Conservation (phyloP, 2,888 invertebrate species). For the Endomychus coccineus region DNA sequence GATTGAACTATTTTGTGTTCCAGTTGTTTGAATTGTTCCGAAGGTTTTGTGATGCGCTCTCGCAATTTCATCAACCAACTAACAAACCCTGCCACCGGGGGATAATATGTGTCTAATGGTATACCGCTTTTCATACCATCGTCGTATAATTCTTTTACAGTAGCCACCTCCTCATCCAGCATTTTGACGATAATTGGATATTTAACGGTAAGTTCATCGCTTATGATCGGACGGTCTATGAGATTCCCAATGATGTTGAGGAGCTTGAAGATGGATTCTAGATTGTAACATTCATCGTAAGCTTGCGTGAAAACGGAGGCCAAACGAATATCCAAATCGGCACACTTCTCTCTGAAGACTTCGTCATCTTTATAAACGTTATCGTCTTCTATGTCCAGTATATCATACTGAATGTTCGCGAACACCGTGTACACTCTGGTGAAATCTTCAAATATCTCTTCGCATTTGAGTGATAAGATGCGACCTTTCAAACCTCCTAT, state of each 20-base stretch:
- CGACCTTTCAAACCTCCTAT: slow-evolving; percentile 41
- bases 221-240: slow-evolving; percentile 67
- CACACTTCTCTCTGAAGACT: slow-evolving; percentile 53
- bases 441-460: slow-evolving; percentile 38
- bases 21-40: slow-evolving; percentile 54
- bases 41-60: slow-evolving; percentile 51
- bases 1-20: slow-evolving; percentile 57
- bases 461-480: slow-evolving; percentile 34
- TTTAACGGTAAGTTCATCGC: slow-evolving; percentile 60
- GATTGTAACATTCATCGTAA: slow-evolving; percentile 69
- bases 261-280: slow-evolving; percentile 57
- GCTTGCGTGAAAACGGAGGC: slow-evolving; percentile 74
- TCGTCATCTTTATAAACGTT: slow-evolving; percentile 59
- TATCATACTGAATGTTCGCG: slow-evolving; percentile 60
- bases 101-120: slow-evolving; percentile 60
- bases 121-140: slow-evolving; percentile 48
- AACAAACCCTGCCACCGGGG: slow-evolving; percentile 63
- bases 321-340: slow-evolving; percentile 69
- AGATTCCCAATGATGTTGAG: slow-evolving; percentile 52
- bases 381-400: slow-evolving; percentile 62
- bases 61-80: slow-evolving; percentile 65
- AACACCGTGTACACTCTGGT: slow-evolving; percentile 41
- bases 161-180: slow-evolving; percentile 58
- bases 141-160: slow-evolving; percentile 57
- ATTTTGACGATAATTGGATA: slow-evolving; percentile 57